phyloP scores from a whole-genome alignment of 2,797 vertebrate genomes.

The Sebastes diaconus region DNA sequence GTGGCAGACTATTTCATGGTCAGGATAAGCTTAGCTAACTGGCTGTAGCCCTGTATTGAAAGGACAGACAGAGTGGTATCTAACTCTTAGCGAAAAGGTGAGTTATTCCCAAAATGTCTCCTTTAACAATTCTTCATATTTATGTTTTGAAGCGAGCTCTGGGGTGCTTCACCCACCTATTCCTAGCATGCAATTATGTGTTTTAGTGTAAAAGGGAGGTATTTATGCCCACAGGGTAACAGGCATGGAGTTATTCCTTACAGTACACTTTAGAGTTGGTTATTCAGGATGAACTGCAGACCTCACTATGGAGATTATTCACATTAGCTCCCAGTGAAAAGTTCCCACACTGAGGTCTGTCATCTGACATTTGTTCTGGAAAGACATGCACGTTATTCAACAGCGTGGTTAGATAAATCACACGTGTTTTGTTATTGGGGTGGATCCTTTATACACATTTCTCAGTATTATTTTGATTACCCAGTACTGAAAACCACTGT shows the following conservation, averaged over 20 bases:
- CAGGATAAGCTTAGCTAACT: not conserved
- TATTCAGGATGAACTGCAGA: no score
- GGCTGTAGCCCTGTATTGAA: not conserved
- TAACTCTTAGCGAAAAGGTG: not conserved
- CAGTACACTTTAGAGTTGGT: no score
- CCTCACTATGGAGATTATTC: not conserved
- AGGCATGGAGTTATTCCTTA: not conserved
- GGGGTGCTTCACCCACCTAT: not conserved
- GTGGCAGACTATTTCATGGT: not conserved
- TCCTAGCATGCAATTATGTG: not conserved
- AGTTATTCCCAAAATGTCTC: not conserved
- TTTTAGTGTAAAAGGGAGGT: not conserved
- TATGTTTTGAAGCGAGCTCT: not conserved
- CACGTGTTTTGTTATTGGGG: not conserved
- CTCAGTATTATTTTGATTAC: not conserved
- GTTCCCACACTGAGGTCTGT: not conserved
- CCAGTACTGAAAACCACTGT: not conserved
- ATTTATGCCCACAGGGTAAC: not conserved
- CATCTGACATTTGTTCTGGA: not conserved
- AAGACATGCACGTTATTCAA: not conserved
- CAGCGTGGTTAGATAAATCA: not conserved
- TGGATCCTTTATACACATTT: not conserved
- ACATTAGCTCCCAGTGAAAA: not conserved
- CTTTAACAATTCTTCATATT: not conserved
- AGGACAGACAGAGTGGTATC: not conserved